A percentile compares a stretch with the other conserved stretches of the same genome.
These are phyloP conservation scores for Chaetodon trifasciatus DNA, from an alignment of 2,797 vertebrate species.

Conservation along the genomic window DNA sequence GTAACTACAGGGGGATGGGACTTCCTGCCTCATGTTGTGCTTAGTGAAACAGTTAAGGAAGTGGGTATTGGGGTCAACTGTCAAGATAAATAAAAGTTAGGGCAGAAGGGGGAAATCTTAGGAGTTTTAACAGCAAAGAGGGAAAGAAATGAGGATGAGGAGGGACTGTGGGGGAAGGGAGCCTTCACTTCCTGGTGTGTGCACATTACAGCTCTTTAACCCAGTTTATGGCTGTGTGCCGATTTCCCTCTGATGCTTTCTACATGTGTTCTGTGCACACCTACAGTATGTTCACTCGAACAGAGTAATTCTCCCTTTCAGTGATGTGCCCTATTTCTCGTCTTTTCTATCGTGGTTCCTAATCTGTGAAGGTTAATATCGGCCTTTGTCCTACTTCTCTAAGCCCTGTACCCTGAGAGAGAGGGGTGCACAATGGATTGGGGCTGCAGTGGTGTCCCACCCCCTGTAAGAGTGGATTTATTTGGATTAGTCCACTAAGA, in stretches of 20 bases:
- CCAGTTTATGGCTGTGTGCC: slow-evolving; percentile 1
- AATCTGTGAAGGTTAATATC: slow-evolving; percentile 67
- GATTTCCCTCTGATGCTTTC: slow-evolving; percentile 26
- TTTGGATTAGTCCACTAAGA: slow-evolving; percentile 86
- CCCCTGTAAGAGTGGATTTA: slow-evolving; percentile 82
- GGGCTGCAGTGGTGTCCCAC: slow-evolving; percentile 69
- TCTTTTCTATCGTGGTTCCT: slow-evolving; percentile 30
- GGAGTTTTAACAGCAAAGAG: slow-evolving; percentile 39
- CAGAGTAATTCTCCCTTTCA: slow-evolving; percentile 30
- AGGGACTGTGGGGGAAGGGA: slow-evolving; percentile 51
- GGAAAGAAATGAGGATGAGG: slow-evolving; percentile 31
- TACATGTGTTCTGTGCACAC: slow-evolving; percentile 16
- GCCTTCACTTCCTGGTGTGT: slow-evolving; percentile 30
- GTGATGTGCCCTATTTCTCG: slow-evolving; percentile 31
- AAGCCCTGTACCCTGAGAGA: slow-evolving; percentile 68
- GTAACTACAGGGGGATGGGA: slow-evolving; percentile 31
- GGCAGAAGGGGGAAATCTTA: slow-evolving; percentile 32
- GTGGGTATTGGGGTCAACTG: slow-evolving; percentile 77
- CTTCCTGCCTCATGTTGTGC: slow-evolving; percentile 45
- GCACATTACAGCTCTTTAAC: slow-evolving; percentile 45
- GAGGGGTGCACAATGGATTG: slow-evolving; percentile 65
- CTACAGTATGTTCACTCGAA: neutral
- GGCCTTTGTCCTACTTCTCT: slow-evolving; percentile 79
- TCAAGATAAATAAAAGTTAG: slow-evolving; percentile 73
- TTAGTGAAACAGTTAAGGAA: slow-evolving; percentile 57